Base-by-base conservation (phyloP, 2,888 invertebrate species). In the Hirtodrosophila cameraria region DNA sequence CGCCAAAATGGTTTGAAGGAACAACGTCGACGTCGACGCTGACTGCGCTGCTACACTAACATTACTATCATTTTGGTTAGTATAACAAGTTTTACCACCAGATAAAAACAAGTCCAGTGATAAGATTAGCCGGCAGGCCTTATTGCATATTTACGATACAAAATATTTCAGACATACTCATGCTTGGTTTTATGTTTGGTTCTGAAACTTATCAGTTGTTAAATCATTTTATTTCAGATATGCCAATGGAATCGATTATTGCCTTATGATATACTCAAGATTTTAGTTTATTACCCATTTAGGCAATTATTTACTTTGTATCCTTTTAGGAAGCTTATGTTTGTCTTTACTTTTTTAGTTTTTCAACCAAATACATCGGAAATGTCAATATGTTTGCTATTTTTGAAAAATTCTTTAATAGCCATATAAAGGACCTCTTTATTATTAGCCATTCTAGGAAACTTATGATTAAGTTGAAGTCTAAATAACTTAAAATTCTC, bases 1-100 rank as follows among this genome's bases (percentile, higher is more conserved):
- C 66, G 72, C 38, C 72, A 39, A 75, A 23, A 53, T 31, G 61
- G 42, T 54, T 66, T 28, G 48, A 74, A 74, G 48, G 69, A 74
- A 46, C 43, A 41, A 15, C 73, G 12, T 7, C 27, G 39, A 9
- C 61, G 36, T 25, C 42, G 53, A 15, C 25, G 38, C 16, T 16
- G 9, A n/a, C 62, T 11, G 38, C 27, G 13, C 53, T 20, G 39
- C 12, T n/a, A 9, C 16, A 30, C 8, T 38, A 49, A 38, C 45
- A 41, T 9, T 33, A 55, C 52, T 59, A 72, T 53, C 59, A 38
- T 28, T n/a, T n/a, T 52, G 46, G 18, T 16, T 60, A 55, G 42
- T 38, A 67, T 36, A 23, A 59, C 43, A 46, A 49, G 43, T 39
- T 54, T 30, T 30, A 30, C 39, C 42, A 57, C 3, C 38, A 50